A percentile compares a stretch with the other conserved stretches of the same genome.
These are phyloP conservation scores for Agelastica alni DNA, from an alignment of 2,888 invertebrate species.

Conservation along the genomic window DNA sequence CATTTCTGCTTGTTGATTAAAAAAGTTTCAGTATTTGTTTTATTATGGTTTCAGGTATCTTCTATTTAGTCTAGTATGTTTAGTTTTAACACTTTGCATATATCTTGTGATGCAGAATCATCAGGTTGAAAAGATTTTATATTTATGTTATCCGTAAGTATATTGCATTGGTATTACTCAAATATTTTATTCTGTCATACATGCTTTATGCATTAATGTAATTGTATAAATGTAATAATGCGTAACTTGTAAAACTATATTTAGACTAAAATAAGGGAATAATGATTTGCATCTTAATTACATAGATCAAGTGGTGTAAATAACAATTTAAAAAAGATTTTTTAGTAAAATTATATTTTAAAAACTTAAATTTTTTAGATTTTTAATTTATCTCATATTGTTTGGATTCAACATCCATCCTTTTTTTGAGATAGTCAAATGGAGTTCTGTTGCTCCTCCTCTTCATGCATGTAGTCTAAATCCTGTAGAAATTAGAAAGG, in stretches of 20 bases:
- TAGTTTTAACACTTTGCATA: constrained; percentile 69
- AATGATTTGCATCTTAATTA: no score
- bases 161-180: constrained; percentile 15
- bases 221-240: no score
- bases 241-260: no score
- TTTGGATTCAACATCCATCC: constrained; percentile 80
- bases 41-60: constrained; percentile 62
- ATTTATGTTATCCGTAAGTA: constrained; percentile 90
- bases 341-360: no score
- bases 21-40: no score
- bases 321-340: no score
- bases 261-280: no score
- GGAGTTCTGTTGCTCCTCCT: constrained; percentile 60
- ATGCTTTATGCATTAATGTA: no score
- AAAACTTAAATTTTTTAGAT: no score
- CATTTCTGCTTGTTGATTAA: no score
- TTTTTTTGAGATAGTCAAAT: constrained; percentile 68
- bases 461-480: constrained; percentile 78
- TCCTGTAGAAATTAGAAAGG: constrained; percentile 74
- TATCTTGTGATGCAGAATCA: constrained; percentile 75
- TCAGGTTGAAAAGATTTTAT: constrained; percentile 78
- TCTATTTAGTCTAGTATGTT: constrained; percentile 65
- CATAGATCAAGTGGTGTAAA: not conserved
- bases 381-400: constrained; percentile 76
- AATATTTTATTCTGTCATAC: no score